Conservation (phyloP, 2,888 invertebrate species). For the Muschampia plurimacula region DNA sequence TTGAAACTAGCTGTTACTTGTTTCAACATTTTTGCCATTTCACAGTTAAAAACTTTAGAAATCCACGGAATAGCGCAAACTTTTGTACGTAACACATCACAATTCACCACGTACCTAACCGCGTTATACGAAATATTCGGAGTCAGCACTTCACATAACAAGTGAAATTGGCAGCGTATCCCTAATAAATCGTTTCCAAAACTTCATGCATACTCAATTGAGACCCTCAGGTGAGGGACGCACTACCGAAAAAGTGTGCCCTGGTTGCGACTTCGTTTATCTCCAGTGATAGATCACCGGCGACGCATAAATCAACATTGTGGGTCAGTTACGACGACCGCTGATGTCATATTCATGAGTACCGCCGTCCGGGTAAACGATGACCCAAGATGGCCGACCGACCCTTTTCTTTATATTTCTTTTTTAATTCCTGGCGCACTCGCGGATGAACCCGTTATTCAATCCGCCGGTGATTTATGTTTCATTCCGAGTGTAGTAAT, state of each 20-base stretch:
- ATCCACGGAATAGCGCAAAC: background rate
- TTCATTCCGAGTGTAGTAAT: slow-evolving; percentile 47
- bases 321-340: slow-evolving; percentile 61
- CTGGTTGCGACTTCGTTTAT: slow-evolving; percentile 55
- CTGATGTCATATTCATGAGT: slow-evolving; percentile 83
- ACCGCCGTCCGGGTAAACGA: slow-evolving; percentile 51
- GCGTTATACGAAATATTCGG: background rate
- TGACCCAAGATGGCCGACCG: slow-evolving; percentile 48
- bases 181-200: slow-evolving; percentile 37
- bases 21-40: slow-evolving; percentile 25
- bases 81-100: slow-evolving; percentile 5
- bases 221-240: slow-evolving; percentile 55
- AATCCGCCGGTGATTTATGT: slow-evolving; percentile 61
- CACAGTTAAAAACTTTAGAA: slow-evolving; percentile 17
- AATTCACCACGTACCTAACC: slow-evolving; percentile 11
- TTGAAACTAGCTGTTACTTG: slow-evolving; percentile 66
- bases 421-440: slow-evolving; percentile 54
- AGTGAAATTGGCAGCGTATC: slow-evolving; percentile 25
- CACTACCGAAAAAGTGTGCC: slow-evolving; percentile 42
- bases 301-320: slow-evolving; percentile 71
- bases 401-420: slow-evolving; percentile 63
- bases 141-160: slow-evolving; percentile 15
- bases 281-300: slow-evolving; percentile 71
- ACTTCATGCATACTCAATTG: slow-evolving; percentile 65
- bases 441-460: slow-evolving; percentile 46